These are phyloP conservation scores for Cosmia trapezina DNA, from an alignment of 2,888 invertebrate species.

Conservation along the genomic window DNA sequence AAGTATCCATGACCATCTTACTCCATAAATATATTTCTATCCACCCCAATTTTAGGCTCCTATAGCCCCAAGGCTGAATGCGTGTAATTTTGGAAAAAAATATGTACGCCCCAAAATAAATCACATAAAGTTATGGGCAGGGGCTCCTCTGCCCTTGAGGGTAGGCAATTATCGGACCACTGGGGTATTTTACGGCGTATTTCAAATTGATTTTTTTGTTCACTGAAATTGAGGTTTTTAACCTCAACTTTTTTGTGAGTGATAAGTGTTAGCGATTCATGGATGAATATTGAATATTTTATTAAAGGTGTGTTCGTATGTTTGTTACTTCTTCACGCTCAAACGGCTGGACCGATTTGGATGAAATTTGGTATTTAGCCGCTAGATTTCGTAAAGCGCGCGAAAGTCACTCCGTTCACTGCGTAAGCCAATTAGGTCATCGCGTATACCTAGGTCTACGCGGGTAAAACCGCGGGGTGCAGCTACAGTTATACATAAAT, in stretches of 20 bases:
- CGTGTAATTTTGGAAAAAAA: conserved; percentile 63
- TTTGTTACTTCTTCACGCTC: no score
- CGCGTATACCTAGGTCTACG: no score
- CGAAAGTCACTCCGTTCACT: no score
- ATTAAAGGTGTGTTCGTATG: not conserved
- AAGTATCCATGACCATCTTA: not conserved
- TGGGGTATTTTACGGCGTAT: conserved; percentile 60
- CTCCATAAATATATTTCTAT: conserved; percentile 12
- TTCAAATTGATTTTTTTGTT: conserved; percentile 57
- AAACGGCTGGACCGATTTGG: no score
- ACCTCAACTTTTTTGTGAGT: no score
- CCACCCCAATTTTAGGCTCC: conserved; percentile 33
- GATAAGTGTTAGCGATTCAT: conserved; percentile 1
- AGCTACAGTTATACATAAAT: no score
- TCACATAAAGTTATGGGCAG: conserved; percentile 66
- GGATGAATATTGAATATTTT: conserved; percentile 7
- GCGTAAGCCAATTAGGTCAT: no score
- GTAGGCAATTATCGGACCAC: conserved; percentile 65
- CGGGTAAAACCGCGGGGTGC: no score
- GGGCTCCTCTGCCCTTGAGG: conserved; percentile 61
- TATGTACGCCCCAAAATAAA: conserved; percentile 68
- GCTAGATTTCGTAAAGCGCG: no score
- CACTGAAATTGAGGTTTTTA: conserved; percentile 53
- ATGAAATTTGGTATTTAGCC: no score
- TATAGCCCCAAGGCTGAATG: conserved; percentile 46